These are phyloP conservation scores for Endotricha flammealis DNA, from an alignment of 2,888 invertebrate species.

Conservation along the genomic window DNA sequence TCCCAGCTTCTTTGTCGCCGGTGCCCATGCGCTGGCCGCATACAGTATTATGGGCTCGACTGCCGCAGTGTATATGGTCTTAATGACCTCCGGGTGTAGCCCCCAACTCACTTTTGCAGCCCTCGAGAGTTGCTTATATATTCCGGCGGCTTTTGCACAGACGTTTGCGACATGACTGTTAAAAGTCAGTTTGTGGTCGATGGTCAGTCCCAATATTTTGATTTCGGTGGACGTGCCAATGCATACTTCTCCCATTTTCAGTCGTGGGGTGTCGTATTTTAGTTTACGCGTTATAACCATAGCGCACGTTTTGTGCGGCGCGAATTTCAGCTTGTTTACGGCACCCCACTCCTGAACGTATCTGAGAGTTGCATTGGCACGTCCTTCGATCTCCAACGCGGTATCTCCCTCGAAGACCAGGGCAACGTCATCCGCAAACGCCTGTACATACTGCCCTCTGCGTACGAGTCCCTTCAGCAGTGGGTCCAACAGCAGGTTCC, in stretches of 20 bases:
- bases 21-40: too few species aligned
- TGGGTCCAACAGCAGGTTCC: constrained; percentile 1
- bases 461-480: background rate
- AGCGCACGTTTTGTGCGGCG: background rate
- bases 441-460: background rate
- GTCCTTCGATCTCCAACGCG: background rate
- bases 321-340: constrained; percentile 1
- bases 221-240: background rate
- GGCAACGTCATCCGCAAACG: background rate
- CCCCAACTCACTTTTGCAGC: too few species aligned
- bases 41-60: too few species aligned
- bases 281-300: too few species aligned
- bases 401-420: background rate
- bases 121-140: too few species aligned
- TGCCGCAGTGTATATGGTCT: too few species aligned
- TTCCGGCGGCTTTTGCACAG: too few species aligned
- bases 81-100: background rate
- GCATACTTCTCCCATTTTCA: too few species aligned
- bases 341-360: constrained; percentile 4
- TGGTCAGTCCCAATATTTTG: constrained; percentile 1
- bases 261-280: background rate
- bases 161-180: constrained; percentile 1
- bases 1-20: too few species aligned
- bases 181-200: too few species aligned
- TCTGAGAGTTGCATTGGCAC: background rate